Evolutionary conservation across 2,113 vertebrate species (phyloP).

Genomic region (Polypterus bichir): DNA sequence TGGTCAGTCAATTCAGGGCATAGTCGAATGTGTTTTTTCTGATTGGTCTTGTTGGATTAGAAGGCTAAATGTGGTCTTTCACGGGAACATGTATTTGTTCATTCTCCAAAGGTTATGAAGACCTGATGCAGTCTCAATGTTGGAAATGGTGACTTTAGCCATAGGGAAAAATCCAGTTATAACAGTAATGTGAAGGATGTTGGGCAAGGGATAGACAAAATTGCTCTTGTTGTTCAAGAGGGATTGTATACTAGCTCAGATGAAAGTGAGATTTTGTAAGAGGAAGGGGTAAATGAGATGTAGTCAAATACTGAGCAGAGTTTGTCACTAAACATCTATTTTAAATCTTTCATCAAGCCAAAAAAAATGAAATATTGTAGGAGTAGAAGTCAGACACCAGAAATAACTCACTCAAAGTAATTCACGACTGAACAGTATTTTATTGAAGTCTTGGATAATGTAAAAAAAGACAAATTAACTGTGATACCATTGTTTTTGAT

Average conservation of each 20-base stretch:
- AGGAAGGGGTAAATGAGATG: no score
- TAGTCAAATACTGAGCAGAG: no score
- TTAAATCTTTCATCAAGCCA: no score
- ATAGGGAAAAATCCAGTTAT: conserved; percentile 13
- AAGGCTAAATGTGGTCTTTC: conserved; percentile 3
- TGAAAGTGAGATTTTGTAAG: no score
- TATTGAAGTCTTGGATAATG: no score
- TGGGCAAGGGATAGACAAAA: conserved; percentile 1
- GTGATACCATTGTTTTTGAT: no score
- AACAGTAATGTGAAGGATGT: conserved; percentile 9
- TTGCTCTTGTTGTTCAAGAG: conserved; percentile 4
- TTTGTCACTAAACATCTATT: no score
- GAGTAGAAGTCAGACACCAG: no score
- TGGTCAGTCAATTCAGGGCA: conserved; percentile 13
- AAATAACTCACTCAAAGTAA: no score
- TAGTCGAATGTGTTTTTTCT: conserved; percentile 11
- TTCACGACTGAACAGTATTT: no score
- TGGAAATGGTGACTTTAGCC: not conserved
- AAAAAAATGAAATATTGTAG: no score
- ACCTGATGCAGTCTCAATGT: conserved; percentile 9
- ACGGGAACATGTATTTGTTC: conserved; percentile 11
- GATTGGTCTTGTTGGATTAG: conserved; percentile 10
- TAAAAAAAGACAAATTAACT: no score
- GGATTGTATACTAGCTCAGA: conserved; percentile 2
- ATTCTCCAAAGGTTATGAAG: conserved; percentile 15